A percentile compares a stretch with the other conserved stretches of the same genome.
Evolutionary conservation across 1,140 invertebrate species (phyloP).

Genomic region (Metopolophium dirhodum): DNA sequence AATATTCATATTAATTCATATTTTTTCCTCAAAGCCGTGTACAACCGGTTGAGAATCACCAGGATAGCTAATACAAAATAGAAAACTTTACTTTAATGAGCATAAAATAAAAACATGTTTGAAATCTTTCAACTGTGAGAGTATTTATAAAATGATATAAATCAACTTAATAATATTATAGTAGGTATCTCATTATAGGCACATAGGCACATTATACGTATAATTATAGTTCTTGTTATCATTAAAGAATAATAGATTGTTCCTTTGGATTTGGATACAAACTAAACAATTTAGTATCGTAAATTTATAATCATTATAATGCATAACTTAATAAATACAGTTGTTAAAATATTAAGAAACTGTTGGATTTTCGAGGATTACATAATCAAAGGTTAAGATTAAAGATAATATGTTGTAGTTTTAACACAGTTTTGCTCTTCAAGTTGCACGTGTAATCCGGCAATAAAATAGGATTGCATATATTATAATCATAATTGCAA

Average conservation of each 20-base stretch:
- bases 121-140: not conserved
- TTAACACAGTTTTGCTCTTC: not conserved
- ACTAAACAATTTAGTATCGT: constrained; percentile 13
- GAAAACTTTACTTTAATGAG: not conserved
- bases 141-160: not conserved
- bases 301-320: not conserved
- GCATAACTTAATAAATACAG: not conserved
- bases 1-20: too few species aligned
- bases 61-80: not conserved
- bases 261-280: not conserved
- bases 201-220: not conserved
- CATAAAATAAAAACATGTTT: not conserved
- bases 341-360: constrained; percentile 20
- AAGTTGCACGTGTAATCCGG: not conserved
- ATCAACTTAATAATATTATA: not conserved
- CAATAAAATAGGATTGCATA: constrained; percentile 19
- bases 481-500: not conserved
- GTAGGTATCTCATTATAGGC: not conserved
- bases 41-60: too few species aligned
- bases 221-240: not conserved
- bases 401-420: not conserved
- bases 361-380: constrained; percentile 36
- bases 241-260: constrained; percentile 6
- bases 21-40: too few species aligned
- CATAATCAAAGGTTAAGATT: not conserved